These are phyloP conservation scores for Microctonus aethiopoides DNA, from an alignment of 2,888 invertebrate species.

Conservation along the genomic window DNA sequence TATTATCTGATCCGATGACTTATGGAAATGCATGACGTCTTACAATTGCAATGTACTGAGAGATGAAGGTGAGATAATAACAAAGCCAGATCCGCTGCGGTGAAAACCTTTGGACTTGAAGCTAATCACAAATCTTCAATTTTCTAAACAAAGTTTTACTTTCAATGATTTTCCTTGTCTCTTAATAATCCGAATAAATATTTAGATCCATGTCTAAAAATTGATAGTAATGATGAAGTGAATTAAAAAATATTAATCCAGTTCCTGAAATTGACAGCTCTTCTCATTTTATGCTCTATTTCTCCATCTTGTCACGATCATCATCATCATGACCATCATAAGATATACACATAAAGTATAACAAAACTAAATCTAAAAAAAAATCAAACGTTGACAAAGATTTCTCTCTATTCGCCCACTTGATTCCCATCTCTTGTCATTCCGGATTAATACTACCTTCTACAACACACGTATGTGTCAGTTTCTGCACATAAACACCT, in stretches of 20 bases:
- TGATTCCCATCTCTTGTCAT: slow-evolving; percentile 37
- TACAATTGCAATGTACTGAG: slow-evolving; percentile 7
- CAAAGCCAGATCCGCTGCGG: background rate
- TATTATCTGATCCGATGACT: slow-evolving; percentile 26
- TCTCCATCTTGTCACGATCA: background rate
- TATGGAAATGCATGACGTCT: slow-evolving; percentile 30
- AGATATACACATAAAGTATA: background rate
- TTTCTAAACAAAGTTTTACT: background rate
- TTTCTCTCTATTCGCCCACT: slow-evolving; percentile 50
- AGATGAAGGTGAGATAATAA: slow-evolving; percentile 10
- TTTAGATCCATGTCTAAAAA: no score
- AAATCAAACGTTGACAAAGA: slow-evolving; percentile 20
- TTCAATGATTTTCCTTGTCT: no score
- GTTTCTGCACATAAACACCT: slow-evolving; percentile 33
- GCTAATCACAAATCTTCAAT: background rate
- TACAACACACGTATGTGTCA: slow-evolving; percentile 46
- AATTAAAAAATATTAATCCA: no score
- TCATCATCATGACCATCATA: background rate
- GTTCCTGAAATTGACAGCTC: background rate
- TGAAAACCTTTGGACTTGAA: background rate
- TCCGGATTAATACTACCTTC: slow-evolving; percentile 54
- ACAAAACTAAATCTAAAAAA: background rate
- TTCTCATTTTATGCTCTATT: background rate
- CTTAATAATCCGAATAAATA: no score
- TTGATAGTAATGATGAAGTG: no score